Percentiles rank a stretch among this genome's conserved stretches.
These are phyloP conservation scores for Taphrorychus bicolor DNA, from an alignment of 2,888 invertebrate genomes.

Conservation along the genomic window DNA sequence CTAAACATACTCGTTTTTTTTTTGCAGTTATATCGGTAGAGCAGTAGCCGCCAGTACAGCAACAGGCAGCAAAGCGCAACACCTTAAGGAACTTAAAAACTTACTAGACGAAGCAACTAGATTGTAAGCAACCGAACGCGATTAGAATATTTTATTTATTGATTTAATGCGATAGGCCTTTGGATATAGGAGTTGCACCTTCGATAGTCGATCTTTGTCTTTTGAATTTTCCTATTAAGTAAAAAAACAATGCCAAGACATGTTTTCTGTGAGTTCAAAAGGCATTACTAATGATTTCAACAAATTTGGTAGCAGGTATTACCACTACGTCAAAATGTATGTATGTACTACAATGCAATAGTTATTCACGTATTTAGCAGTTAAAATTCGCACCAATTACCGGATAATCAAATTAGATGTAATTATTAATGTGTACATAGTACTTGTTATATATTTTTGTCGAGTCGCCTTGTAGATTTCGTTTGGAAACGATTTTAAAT, in stretches of 20 bases:
- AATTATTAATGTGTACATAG: conserved; percentile 35
- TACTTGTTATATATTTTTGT: conserved; percentile 28
- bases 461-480: conserved; percentile 1
- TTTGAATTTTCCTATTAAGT: background rate
- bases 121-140: conserved; percentile 17
- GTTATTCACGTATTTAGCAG: background rate
- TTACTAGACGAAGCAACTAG: conserved; percentile 67
- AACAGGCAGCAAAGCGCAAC: conserved; percentile 96
- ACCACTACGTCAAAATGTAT: too few species aligned
- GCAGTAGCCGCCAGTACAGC: conserved; percentile 92
- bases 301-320: too few species aligned
- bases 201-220: background rate
- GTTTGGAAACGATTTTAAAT: conserved; percentile 8
- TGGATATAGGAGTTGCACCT: background rate
- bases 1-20: background rate
- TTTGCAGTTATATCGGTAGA: conserved; percentile 83
- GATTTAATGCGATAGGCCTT: conserved; percentile 1
- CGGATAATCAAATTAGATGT: conserved; percentile 30
- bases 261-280: background rate
- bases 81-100: conserved; percentile 81
- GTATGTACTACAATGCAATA: too few species aligned
- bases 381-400: conserved; percentile 30
- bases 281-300: background rate
- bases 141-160: conserved; percentile 15
- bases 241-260: background rate